phyloP scores from a whole-genome alignment of 2,797 vertebrate species.

The Pogonophryne albipinna region DNA sequence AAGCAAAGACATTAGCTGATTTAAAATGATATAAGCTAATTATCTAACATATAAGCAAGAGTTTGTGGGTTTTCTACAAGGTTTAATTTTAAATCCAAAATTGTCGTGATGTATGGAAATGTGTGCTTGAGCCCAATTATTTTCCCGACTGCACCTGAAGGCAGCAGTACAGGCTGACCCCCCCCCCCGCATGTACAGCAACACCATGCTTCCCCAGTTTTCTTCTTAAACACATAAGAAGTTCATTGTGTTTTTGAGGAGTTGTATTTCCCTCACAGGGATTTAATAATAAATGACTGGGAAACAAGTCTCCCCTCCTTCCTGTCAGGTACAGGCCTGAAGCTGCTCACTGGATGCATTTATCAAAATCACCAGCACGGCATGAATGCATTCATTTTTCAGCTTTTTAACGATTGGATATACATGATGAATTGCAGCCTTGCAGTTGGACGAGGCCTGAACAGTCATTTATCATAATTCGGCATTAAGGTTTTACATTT shows the following conservation, averaged over 20 bases:
- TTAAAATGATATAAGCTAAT: neutral
- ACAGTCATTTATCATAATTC: conserved; percentile 54
- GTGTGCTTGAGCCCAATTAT: too few species aligned
- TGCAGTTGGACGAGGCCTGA: conserved; percentile 30
- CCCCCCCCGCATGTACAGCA: neutral
- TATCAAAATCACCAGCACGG: conserved; percentile 47
- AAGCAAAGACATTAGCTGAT: neutral
- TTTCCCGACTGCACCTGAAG: conserved; percentile 19
- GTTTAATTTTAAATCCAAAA: neutral
- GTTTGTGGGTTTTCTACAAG: too few species aligned
- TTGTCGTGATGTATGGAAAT: neutral
- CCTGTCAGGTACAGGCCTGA: conserved; percentile 13
- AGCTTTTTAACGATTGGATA: conserved; percentile 48
- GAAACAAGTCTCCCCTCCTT: neutral
- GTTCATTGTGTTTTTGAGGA: neutral
- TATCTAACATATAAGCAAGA: neutral
- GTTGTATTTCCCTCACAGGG: neutral
- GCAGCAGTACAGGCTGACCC: conserved; percentile 12
- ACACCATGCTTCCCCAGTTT: neutral
- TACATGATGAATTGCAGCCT: conserved; percentile 60
- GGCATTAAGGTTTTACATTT: conserved; percentile 45
- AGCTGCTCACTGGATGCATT: conserved; percentile 28
- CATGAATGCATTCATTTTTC: conserved; percentile 20
- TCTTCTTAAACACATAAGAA: neutral
- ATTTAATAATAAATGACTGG: neutral